Evolutionary conservation across 2,113 vertebrate genomes (phyloP), one percentile per base, ranked within the genome.

Genomic region (Hiodon tergisus): DNA sequence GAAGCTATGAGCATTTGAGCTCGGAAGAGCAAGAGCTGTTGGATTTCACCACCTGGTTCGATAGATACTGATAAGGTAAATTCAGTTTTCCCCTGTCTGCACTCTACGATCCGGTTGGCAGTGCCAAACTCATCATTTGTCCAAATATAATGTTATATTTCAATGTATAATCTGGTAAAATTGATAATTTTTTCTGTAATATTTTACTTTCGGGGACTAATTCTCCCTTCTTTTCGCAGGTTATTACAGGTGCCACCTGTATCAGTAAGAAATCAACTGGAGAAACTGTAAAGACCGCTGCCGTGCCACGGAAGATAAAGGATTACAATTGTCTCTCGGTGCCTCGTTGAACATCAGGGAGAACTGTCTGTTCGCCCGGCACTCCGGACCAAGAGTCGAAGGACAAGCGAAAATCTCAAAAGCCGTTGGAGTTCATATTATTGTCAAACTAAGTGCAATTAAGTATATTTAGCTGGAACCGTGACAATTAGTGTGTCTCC

Each of bases 21-120:
- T 94, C 94, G 0, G 93, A 92, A 66, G 95, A 94, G 66, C 91
- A 92, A 78, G 94, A 97, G 83, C 90, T 98, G 78, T 89, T 97
- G 75, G 95, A 96, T 83, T 94, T 97, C 85, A 95, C 94, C 16
- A 92, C 90, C 77, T 98, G 96, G 96, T 91, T 96, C 76, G 95
- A 94, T 86, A 92, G 88, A 85, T 96, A 91, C 90, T 97, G 92
- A 97, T 13, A 51, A 62, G 53, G 67, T 68, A 68, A 47, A 62
- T 54, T 9, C 48, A 47, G 59, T 59, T 52, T 67, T 46, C 53
- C 31, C 53, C 50, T 5, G 6, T 6, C 17, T 13, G 17, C 53
- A 4, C 13, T 48, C 31, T 47, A 51, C 47, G 66, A 11, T 46
- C 10, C 46, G 6, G 9, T 4, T 51, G 66, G 13, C 48, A 50